Percentiles rank a stretch among this genome's conserved stretches.
Evolutionary conservation across 2,113 vertebrate species (phyloP).

Genomic region (Dicerorhinus sumatrensis): DNA sequence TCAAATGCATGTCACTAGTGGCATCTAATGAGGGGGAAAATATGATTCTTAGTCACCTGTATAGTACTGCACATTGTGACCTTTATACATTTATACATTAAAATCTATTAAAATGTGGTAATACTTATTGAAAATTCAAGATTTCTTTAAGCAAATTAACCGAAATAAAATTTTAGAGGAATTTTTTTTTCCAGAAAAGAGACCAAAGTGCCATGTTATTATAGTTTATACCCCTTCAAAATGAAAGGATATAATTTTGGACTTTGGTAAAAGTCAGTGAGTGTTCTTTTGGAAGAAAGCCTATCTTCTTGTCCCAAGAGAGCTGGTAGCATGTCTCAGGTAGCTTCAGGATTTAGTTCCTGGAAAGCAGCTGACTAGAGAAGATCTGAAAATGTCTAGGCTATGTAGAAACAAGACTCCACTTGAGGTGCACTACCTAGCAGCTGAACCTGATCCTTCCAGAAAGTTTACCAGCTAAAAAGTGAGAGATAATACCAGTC

Average conservation of each 20-base stretch:
- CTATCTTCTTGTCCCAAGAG: not conserved
- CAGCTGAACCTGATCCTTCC: not conserved
- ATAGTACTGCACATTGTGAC: not conserved
- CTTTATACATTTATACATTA: not conserved
- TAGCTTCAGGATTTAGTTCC: not conserved
- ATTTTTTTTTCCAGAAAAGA: not conserved
- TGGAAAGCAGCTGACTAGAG: not conserved
- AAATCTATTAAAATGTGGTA: not conserved
- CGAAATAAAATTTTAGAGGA: slow-evolving; percentile 24
- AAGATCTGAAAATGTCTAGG: not conserved
- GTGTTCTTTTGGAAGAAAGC: not conserved
- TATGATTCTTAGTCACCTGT: not conserved
- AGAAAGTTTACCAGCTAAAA: not conserved
- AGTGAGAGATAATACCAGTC: not conserved
- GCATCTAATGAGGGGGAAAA: not conserved
- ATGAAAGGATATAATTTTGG: not conserved
- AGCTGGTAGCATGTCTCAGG: not conserved
- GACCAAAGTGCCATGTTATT: not conserved
- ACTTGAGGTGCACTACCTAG: not conserved
- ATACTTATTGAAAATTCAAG: slow-evolving; percentile 11
- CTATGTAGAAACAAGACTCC: not conserved
- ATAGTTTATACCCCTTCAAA: not conserved
- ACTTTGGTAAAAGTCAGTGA: not conserved
- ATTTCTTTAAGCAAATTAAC: slow-evolving; percentile 51
- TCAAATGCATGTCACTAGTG: slow-evolving; percentile 27